Base-by-base conservation (phyloP, 1,140 invertebrate genomes). In the Arctopsyche grandis region DNA sequence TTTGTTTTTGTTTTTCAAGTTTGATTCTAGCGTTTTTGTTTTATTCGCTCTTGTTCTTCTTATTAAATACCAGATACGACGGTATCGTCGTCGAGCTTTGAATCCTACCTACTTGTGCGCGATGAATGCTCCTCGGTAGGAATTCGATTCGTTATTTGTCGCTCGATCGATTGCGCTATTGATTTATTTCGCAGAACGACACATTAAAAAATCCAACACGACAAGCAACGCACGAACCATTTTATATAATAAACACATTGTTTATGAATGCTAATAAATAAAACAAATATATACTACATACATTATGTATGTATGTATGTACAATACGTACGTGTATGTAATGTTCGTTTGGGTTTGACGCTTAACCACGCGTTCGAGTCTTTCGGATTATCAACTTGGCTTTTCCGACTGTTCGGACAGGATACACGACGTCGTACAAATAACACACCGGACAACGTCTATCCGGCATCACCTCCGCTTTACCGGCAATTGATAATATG, bases 381-480 rank as follows among this genome's bases (percentile, higher is more conserved):
- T 24, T 21, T 70, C 76, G 44, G 26, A 56, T 69, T 75, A 58
- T 63, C 71, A 43, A 56, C 10, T 60, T 52, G 69, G 10, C 29
- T 38, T 38, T 38, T 14, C 48, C 48, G 48, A 52, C 63, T 9
- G 9, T 14, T 24, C 44, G 24, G 81, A 82, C 81, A 82, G 81
- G 21, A 22, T 79, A 82, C 81, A 82, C 79, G 81, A 82, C 81
- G 58, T 79, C 71, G 75, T 77, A 82, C 81, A 82, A 82, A 82
- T 82, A 82, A 82, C 70, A 79, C 43, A 69, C 77, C 78, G 81
- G 48, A 76, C 21, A 58, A 24, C 66, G 75, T 82, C 77, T 80
- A 73, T 58, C 60, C 75, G 69, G 52, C 73, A 76, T 26, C 24
- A 19, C 46, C 9, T 19, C 52, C 22, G 77, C 24, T 48, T 44